Percentiles rank a stretch among this genome's conserved stretches.
Evolutionary conservation across 1,140 invertebrate genomes (phyloP).

Genomic region (Calephelis virginiensis): DNA sequence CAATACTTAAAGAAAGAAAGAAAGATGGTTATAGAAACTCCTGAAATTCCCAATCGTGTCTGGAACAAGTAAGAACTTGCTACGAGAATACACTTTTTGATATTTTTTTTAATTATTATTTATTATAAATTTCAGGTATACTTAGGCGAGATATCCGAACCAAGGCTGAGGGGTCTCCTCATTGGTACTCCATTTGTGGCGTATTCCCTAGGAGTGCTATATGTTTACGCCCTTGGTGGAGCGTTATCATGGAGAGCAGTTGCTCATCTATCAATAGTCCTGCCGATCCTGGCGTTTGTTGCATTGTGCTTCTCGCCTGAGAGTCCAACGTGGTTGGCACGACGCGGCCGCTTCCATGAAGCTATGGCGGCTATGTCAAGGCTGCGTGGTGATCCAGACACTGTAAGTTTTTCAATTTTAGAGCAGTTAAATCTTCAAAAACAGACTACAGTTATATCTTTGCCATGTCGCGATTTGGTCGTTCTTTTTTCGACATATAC

Average conservation of each 20-base stretch:
- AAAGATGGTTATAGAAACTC: too few species aligned
- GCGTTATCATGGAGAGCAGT: conserved; percentile 82
- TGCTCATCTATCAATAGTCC: conserved; percentile 80
- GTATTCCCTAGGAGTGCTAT: conserved; percentile 85
- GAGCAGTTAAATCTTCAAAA: too few species aligned
- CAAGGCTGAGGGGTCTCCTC: conserved; percentile 82
- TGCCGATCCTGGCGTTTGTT: conserved; percentile 80
- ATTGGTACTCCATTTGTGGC: conserved; percentile 83
- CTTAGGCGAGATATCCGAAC: conserved; percentile 85
- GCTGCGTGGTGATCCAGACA: conserved; percentile 81
- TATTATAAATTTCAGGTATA: conserved; percentile 77
- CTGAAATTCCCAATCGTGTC: too few species aligned
- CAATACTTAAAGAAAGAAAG: too few species aligned
- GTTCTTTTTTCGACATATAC: too few species aligned
- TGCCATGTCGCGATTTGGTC: too few species aligned
- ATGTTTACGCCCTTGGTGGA: conserved; percentile 84
- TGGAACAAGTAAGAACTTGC: too few species aligned
- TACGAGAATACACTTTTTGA: too few species aligned
- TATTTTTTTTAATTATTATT: conserved; percentile 1
- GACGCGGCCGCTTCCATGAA: conserved; percentile 79
- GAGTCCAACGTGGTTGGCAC: conserved; percentile 85
- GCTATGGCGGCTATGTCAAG: conserved; percentile 83
- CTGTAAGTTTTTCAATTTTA: conserved; percentile 50
- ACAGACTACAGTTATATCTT: too few species aligned
- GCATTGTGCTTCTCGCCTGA: conserved; percentile 83